Conservation (phyloP, 2,113 vertebrate genomes). For the Mastomys coucha region DNA sequence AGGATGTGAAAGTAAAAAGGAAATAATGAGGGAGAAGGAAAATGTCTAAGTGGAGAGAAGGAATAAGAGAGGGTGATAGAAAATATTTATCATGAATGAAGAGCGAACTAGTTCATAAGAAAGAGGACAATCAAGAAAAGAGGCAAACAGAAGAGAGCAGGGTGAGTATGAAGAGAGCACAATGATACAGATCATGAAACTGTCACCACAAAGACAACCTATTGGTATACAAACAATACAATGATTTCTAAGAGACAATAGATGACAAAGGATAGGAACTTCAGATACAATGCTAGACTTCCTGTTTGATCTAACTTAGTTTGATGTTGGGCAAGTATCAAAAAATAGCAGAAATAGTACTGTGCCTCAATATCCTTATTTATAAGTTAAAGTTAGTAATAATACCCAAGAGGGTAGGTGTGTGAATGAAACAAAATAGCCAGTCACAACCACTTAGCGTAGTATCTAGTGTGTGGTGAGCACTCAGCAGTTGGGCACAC, state of each 20-base stretch:
- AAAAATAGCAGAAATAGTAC: slow-evolving; percentile 28
- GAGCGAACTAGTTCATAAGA: too few relatives aligned
- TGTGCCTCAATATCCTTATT: background rate
- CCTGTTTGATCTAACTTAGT: background rate
- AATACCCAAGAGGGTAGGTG: background rate
- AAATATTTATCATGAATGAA: background rate
- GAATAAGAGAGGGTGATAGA: background rate
- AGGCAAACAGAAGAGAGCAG: background rate
- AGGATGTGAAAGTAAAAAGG: background rate
- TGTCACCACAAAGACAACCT: background rate
- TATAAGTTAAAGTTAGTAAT: background rate
- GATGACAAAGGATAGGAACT: background rate
- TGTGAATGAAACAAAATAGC: background rate
- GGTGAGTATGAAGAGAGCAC: background rate
- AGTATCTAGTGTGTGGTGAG: fast-evolving
- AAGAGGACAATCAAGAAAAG: background rate
- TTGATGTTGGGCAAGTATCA: background rate
- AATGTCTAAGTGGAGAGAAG: background rate
- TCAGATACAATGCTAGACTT: background rate
- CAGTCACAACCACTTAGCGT: background rate
- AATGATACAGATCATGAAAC: background rate
- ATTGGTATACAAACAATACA: background rate
- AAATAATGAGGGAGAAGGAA: background rate
- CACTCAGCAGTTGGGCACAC: background rate
- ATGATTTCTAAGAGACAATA: background rate